Base-by-base conservation (phyloP, 2,888 invertebrate species). In the Drosophila niveifrons region DNA sequence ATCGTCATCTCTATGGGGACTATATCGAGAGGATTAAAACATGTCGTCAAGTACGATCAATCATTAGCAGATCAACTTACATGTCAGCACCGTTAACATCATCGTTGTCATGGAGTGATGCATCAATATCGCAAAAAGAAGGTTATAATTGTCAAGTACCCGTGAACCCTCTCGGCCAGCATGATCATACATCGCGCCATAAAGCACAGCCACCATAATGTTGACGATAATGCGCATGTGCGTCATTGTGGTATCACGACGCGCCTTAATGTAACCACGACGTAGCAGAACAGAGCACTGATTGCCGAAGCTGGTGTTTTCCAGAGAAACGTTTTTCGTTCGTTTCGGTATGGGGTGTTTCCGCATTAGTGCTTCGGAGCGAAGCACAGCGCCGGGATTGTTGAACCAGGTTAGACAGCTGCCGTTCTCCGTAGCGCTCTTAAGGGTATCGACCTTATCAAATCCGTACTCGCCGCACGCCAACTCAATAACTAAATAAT, bases 31-130 rank as follows among this genome's bases (percentile, higher is more conserved):
- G n/a, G 82, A 72, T 44, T 0, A 3, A 17, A 15, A 34, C 6
- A 15, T 15, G 28, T 43, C 1, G 4, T 28, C 48, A 1, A 46
- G 23, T 31, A 23, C 2, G 18, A 10, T 28, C 10, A 13, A 13
- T 10, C 13, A 9, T 10, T 17, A 11, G n/a, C 10, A n/a, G n/a
- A 18, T 9, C 3, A n/a, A 64, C 96, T 94, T 93, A 97, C 97
- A 97, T 10, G 97, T 97, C 34, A 97, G 94, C 70, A 97, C 96
- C 0, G 97, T 97, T 17, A 97, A 93, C 97, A 97, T 97, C 96
- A 97, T 97, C 0, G 97, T 96, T 1, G 96, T 96, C 96, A 97
- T 96, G 94, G 97, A 97, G 86, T 98, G 96, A 92, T 98, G 98
- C 94, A 98, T 96, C 66, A 98, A 94, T 82, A 98, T 96, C 34